Evolutionary conservation across 2,797 vertebrate species (phyloP).

Genomic region (Lates japonicus): DNA sequence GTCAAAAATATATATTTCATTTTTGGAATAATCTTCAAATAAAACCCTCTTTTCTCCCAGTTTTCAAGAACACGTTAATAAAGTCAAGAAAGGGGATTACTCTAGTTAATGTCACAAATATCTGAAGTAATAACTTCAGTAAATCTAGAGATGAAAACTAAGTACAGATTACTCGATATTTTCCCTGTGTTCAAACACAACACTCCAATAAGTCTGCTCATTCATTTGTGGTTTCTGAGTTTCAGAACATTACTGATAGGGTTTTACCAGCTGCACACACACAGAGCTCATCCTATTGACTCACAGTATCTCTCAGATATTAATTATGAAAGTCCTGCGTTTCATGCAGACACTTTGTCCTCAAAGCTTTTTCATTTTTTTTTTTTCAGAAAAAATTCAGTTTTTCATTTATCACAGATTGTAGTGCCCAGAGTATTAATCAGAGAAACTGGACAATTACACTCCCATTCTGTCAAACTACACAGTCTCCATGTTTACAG

Average conservation of each 20-base stretch:
- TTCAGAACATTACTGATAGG: slow-evolving; percentile 15
- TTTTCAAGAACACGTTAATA: neutral
- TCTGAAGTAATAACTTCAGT: neutral
- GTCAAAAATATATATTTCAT: too few species aligned
- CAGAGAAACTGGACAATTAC: neutral
- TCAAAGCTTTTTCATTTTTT: too few species aligned
- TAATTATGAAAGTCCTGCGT: slow-evolving; percentile 33
- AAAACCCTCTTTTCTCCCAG: neutral
- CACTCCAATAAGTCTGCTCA: neutral
- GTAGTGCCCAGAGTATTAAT: slow-evolving; percentile 5
- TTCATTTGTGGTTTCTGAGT: slow-evolving; percentile 16
- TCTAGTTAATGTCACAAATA: neutral
- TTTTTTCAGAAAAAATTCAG: too few species aligned
- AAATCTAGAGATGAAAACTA: neutral
- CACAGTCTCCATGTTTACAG: neutral
- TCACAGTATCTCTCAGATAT: slow-evolving; percentile 19
- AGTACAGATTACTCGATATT: neutral
- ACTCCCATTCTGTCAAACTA: neutral
- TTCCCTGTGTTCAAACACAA: neutral
- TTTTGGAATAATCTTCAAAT: too few species aligned
- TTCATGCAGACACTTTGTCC: slow-evolving; percentile 3
- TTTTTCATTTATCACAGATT: slow-evolving; percentile 17
- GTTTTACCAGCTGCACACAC: slow-evolving; percentile 14
- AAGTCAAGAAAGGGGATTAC: neutral
- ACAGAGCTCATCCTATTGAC: slow-evolving; percentile 12